These are phyloP conservation scores for Selenia dentaria DNA, from an alignment of 2,888 invertebrate species.

Conservation along the genomic window DNA sequence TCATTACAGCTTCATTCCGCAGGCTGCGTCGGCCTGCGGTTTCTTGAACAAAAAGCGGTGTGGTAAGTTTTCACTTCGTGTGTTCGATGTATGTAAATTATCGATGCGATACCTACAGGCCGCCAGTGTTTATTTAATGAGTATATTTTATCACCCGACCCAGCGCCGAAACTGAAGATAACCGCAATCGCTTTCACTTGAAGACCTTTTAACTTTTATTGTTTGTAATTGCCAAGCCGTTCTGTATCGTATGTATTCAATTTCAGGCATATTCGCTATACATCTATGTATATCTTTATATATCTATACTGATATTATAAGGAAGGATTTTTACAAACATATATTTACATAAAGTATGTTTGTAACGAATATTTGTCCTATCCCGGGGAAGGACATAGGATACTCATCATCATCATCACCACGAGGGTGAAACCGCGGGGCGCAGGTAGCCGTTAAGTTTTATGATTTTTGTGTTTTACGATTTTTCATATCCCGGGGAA, in stretches of 20 bases:
- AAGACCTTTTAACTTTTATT: constrained; percentile 27
- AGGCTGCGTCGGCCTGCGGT: constrained; percentile 33
- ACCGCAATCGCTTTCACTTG: constrained; percentile 43
- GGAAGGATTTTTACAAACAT: too few relatives aligned
- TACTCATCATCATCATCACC: too few relatives aligned
- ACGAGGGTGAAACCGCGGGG: too few relatives aligned
- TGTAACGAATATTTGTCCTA: too few relatives aligned
- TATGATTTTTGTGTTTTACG: too few relatives aligned
- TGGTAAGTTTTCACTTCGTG: constrained; percentile 56
- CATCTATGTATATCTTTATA: too few relatives aligned
- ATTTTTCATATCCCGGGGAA: too few relatives aligned
- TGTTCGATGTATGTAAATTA: constrained; percentile 54
- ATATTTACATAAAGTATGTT: too few relatives aligned
- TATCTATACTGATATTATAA: too few relatives aligned
- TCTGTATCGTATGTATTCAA: neutral
- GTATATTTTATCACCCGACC: constrained; percentile 51
- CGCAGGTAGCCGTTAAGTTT: too few relatives aligned
- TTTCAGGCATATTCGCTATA: neutral
- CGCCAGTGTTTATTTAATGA: constrained; percentile 52
- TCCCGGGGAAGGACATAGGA: too few relatives aligned
- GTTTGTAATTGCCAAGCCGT: neutral
- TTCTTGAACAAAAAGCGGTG: constrained; percentile 44
- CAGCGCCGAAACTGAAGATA: constrained; percentile 26
- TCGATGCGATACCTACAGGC: constrained; percentile 31
- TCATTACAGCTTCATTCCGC: constrained; percentile 24